Percentiles rank a stretch among this genome's conserved stretches.
These are phyloP conservation scores for Propithecus perrieri DNA, from an alignment of 2,797 vertebrate species.

Conservation along the genomic window DNA sequence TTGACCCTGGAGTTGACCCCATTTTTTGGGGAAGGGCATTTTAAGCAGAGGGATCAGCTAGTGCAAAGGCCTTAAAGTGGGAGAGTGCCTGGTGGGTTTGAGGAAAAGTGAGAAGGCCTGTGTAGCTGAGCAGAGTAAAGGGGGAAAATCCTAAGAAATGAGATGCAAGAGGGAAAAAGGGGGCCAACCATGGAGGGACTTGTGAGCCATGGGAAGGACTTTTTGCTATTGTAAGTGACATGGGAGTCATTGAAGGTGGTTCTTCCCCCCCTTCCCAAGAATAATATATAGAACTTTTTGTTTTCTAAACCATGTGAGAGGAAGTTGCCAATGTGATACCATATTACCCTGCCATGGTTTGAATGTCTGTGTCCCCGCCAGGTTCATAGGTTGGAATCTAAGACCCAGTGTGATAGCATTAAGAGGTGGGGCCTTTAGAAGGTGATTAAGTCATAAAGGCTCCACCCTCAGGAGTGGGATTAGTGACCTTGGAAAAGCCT, in stretches of 20 bases:
- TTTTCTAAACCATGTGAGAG: background rate
- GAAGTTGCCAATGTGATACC: background rate
- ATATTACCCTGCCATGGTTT: background rate
- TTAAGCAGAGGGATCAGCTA: background rate
- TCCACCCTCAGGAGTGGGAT: background rate
- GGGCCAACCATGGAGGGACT: background rate
- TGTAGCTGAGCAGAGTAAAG: background rate
- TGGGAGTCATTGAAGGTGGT: background rate
- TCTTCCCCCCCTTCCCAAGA: accelerated
- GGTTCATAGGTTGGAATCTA: background rate
- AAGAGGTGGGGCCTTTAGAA: background rate
- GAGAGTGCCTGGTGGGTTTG: background rate
- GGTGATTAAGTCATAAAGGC: background rate
- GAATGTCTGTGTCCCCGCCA: background rate
- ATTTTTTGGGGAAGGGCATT: background rate
- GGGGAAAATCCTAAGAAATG: background rate
- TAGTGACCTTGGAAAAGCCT: background rate
- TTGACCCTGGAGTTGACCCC: too few relatives aligned
- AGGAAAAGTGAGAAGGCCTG: background rate
- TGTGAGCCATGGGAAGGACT: background rate
- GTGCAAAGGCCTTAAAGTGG: background rate
- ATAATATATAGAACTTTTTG: background rate
- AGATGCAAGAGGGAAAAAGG: background rate
- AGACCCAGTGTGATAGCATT: background rate
- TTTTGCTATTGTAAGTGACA: background rate